phyloP scores from a whole-genome alignment of 2,888 invertebrate species.

The Halictus quadricinctus region DNA sequence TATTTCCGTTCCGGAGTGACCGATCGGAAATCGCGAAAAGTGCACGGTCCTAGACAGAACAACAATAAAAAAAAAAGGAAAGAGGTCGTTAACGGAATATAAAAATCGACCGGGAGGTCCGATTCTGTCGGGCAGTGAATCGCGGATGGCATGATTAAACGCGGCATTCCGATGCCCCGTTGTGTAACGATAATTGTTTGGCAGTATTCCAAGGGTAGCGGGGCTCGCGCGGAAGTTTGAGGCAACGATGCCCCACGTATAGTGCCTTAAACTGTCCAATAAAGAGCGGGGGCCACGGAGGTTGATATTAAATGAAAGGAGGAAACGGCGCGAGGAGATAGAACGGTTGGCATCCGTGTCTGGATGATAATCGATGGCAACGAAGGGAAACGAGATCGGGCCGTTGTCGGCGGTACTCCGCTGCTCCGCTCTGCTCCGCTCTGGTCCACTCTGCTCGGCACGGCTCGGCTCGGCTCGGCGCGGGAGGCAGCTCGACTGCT shows the following conservation, averaged over 20 bases:
- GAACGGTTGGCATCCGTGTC: background rate
- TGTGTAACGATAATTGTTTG: constrained; percentile 57
- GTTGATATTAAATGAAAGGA: constrained; percentile 36
- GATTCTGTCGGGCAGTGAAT: constrained; percentile 15
- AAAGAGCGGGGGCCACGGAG: constrained; percentile 5
- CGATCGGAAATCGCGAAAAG: background rate
- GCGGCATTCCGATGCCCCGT: constrained; percentile 33
- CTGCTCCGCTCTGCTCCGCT: too few relatives aligned
- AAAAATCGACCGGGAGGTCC: constrained; percentile 44
- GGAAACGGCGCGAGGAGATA: background rate
- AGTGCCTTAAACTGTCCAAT: constrained; percentile 40
- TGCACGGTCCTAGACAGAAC: background rate
- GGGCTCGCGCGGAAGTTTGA: constrained; percentile 14
- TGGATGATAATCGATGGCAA: constrained; percentile 14
- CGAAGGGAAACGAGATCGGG: background rate
- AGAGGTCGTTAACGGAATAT: constrained; percentile 50
- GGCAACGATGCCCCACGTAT: constrained; percentile 45
- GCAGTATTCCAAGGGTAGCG: constrained; percentile 35
- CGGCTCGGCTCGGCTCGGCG: background rate
- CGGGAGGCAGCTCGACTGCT: background rate
- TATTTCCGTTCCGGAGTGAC: background rate
- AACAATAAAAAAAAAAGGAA: too few relatives aligned
- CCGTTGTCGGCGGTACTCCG: too few relatives aligned
- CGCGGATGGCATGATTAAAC: constrained; percentile 44
- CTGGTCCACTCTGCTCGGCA: background rate